Evolutionary conservation across 2,888 invertebrate genomes (phyloP), one percentile per base, ranked within the genome.

Genomic region (Thereva nobilitata): DNA sequence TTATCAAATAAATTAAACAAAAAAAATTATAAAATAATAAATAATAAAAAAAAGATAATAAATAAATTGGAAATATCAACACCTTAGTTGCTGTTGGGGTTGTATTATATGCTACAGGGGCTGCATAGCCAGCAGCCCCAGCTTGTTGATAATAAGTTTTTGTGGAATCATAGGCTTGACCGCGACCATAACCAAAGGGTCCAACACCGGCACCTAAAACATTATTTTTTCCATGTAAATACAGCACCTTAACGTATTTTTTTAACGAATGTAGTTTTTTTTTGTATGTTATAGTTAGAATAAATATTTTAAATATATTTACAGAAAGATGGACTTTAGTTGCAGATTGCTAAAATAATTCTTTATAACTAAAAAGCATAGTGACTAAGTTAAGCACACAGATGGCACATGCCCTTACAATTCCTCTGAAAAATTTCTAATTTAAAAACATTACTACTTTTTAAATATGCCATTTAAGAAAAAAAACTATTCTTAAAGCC

Each of bases 131-230:
- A n/a, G 85, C 82, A 56, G 87, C 86, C 47, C 88, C 86, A 45
- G 90, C 88, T 73, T 91, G 89, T 80, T 92, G 93, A 80, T 92
- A 92, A 80, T 92, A 92, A 70, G 91, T 89, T 82, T 93, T 91
- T 75, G 90, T 89, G 9, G 92, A 89, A 83, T 91, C 92, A 84
- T 91, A 91, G 70, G 85, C 81, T 68, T 85, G 84, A 72, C 87
- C 87, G 82, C 89, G 89, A 56, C 87, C 86, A 82, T 88, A 88
- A 74, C 88, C 88, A 81, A 88, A 89, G 68, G 87, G 84, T 9
- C 88, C 83, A 57, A 86, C 85, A 56, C 80, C 81, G 49, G 71
- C 50, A 68, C 70, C 72, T 72, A 69, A 65, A 68, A 70, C 53
- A 66, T 68, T 45, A 65, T 41, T 56, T 61, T 66, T 54, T 41